Base-by-base conservation (phyloP, 30 jellyfish, hydroid and myxozoan genomes). In the Euphysa ruthae region DNA sequence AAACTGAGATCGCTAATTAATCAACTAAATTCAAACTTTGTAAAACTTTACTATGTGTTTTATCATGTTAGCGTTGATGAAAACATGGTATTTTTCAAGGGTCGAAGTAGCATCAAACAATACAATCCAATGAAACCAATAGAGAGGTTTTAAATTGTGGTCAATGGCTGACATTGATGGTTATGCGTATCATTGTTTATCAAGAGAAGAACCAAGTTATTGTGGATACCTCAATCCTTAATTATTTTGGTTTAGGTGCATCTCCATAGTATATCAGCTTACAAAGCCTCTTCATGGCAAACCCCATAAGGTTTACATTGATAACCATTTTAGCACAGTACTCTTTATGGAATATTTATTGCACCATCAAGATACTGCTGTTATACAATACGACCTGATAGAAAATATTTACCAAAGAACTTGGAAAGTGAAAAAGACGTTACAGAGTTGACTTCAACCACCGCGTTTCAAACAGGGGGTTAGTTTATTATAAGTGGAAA, bases 161-260 rank as follows among this genome's bases (percentile, higher is more conserved):
- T 31, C 43, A 60, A 73, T 55, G 44, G 94, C 94, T 32, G 94
- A 81, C 78, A 74, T 56, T 66, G 92, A 73, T 81, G 94, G 89
- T 22, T 80, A 58, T 57, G 42, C 64, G 44, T 49, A 71, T 57
- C 72, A 81, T 18, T 73, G 71, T 73, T 28, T 81, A 81, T 50
- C 94, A 74, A 63, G 94, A 92, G 27, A 81, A 74, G 64, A 38
- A 66, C 51, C 66, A 38, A 38, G 8, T 52, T 52, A 14, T 8
- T 52, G 30, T 7, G 8, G 65, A 10, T 20, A 12, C 14, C 19
- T 14, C 8, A 52, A 52, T 10, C 8, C 65, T 20, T 20, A 52
- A 52, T 12, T 20, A 14, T 52, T 76, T 64, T 66, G 91, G 91
- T 23, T 55, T 64, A 0, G 91, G 76, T 33, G 91, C 63, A 71